phyloP scores from a whole-genome alignment of 2,888 invertebrate genomes.

The Campaea margaritaria region DNA sequence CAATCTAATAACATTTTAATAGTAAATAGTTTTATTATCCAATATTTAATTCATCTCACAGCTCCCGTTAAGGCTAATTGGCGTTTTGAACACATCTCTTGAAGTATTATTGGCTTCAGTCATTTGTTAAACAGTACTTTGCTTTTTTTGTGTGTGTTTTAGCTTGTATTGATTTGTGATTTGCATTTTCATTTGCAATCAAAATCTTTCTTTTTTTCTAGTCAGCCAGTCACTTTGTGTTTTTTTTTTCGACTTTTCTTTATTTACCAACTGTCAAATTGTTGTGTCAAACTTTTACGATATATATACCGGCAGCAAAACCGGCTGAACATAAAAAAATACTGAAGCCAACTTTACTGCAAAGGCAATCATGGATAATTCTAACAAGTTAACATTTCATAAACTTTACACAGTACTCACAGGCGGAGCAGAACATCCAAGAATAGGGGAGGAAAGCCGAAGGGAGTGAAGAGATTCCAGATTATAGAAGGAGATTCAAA shows the following conservation, averaged over 20 bases:
- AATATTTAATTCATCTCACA: constrained; percentile 76
- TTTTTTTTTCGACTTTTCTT: too few relatives aligned
- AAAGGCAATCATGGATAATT: constrained; percentile 26
- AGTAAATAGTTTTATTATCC: constrained; percentile 37
- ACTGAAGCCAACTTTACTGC: constrained; percentile 29
- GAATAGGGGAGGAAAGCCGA: constrained; percentile 32
- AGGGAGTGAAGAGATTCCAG: constrained; percentile 33
- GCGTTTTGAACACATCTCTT: constrained; percentile 75
- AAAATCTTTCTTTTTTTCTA: too few relatives aligned
- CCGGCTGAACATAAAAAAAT: background rate
- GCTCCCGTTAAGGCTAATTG: constrained; percentile 80
- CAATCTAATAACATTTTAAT: constrained; percentile 3
- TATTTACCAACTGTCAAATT: too few relatives aligned
- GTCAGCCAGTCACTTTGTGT: too few relatives aligned
- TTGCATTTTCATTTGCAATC: too few relatives aligned
- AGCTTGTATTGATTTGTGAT: too few relatives aligned
- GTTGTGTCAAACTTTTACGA: too few relatives aligned
- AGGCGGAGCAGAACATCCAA: constrained; percentile 24
- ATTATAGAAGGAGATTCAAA: constrained; percentile 29
- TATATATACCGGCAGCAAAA: background rate
- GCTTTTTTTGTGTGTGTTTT: too few relatives aligned
- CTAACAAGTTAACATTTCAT: constrained; percentile 39
- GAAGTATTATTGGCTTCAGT: constrained; percentile 30
- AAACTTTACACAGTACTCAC: constrained; percentile 31
- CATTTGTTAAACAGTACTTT: background rate